Evolutionary conservation across 2,113 vertebrate species (phyloP).

Genomic region (Centropus unirufus): DNA sequence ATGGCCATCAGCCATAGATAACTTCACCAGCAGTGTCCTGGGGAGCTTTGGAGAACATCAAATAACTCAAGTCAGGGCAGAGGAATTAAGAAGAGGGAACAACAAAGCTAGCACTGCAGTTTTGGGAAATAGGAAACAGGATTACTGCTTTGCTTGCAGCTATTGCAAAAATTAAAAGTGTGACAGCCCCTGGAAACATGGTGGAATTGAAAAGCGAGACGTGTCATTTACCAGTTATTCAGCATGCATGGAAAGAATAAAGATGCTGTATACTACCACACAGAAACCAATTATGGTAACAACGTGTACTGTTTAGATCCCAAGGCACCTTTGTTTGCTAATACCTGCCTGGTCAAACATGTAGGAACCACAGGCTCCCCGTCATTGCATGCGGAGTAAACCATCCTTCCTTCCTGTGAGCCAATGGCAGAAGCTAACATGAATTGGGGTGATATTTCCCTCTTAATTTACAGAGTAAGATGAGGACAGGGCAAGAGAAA

Average conservation of each 20-base stretch:
- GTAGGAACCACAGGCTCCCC: not conserved
- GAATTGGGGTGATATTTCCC: not conserved
- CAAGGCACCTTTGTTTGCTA: not conserved
- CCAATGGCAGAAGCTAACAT: not conserved
- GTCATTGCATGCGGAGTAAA: not conserved
- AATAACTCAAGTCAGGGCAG: not conserved
- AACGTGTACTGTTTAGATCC: not conserved
- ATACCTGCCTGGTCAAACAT: not conserved
- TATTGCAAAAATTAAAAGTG: constrained; percentile 37
- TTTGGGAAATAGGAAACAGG: not conserved
- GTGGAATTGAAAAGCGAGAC: constrained; percentile 21
- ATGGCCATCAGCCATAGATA: not conserved
- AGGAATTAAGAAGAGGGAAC: not conserved
- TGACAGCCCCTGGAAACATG: constrained; percentile 8
- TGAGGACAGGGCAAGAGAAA: not conserved
- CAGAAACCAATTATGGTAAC: not conserved
- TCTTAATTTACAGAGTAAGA: constrained; percentile 39
- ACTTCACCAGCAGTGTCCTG: not conserved
- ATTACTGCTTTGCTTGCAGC: constrained; percentile 50
- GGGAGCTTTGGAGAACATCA: not conserved
- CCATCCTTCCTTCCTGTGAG: not conserved
- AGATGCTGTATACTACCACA: not conserved
- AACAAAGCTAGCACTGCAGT: not conserved
- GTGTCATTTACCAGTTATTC: constrained; percentile 28
- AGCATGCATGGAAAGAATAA: not conserved